These are phyloP conservation scores for Calyptomena viridis DNA, from an alignment of 2,113 vertebrate genomes.

Conservation along the genomic window DNA sequence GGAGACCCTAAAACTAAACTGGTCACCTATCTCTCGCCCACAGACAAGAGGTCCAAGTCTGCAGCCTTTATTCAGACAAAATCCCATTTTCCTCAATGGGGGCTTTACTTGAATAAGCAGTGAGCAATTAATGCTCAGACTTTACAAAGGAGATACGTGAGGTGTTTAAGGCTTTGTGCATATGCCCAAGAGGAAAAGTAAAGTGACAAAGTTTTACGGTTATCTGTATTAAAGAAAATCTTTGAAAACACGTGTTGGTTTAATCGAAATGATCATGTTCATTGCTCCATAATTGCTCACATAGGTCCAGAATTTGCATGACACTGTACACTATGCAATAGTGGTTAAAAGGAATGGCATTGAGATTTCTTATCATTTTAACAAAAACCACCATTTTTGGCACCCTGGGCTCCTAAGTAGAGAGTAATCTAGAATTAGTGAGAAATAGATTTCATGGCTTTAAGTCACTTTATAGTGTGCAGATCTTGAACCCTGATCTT, in stretches of 20 bases:
- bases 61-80: constrained; percentile 50
- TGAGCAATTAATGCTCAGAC: constrained; percentile 50
- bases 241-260: constrained; percentile 52
- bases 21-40: constrained; percentile 10
- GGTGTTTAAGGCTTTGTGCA: constrained; percentile 44
- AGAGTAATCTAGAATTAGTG: constrained; percentile 72
- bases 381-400: constrained; percentile 61
- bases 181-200: constrained; percentile 48
- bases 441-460: constrained; percentile 73
- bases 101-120: constrained; percentile 52
- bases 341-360: constrained; percentile 39
- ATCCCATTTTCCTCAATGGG: constrained; percentile 54
- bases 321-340: constrained; percentile 8
- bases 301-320: constrained; percentile 47
- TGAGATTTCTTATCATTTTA: constrained; percentile 65
- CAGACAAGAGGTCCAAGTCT: constrained; percentile 47
- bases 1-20: background rate
- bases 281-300: constrained; percentile 47
- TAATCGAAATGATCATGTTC: constrained; percentile 57
- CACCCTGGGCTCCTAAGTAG: constrained; percentile 69
- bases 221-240: constrained; percentile 58
- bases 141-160: constrained; percentile 50
- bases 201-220: constrained; percentile 62
- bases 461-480: constrained; percentile 70
- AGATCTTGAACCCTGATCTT: constrained; percentile 70